phyloP scores from a whole-genome alignment of 1,140 invertebrate genomes.

The Zaprionus davidi region DNA sequence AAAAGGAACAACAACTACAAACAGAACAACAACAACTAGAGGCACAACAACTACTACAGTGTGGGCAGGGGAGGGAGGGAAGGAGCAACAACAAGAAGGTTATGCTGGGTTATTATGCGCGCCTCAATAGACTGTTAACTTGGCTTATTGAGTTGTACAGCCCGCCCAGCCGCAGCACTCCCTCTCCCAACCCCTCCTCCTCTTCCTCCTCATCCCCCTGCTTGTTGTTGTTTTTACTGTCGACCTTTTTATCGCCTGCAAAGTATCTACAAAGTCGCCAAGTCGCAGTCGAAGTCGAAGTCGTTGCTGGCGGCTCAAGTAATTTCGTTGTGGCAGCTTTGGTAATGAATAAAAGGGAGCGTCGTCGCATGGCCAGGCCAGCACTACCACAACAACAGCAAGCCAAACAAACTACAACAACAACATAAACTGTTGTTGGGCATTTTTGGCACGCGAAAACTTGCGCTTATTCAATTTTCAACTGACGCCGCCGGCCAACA shows the following conservation, averaged over 20 bases:
- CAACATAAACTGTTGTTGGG: constrained; percentile 2
- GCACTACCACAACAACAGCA: constrained; percentile 14
- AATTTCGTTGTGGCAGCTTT: constrained; percentile 70
- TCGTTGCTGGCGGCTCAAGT: constrained; percentile 49
- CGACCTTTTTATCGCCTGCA: constrained; percentile 75
- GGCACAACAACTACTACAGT: constrained; percentile 15
- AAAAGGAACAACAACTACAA: constrained; percentile 14
- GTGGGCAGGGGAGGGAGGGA: background rate
- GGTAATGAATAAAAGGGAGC: constrained; percentile 67
- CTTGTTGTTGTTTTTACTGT: constrained; percentile 36
- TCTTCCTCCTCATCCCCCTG: background rate
- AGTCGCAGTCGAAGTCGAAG: constrained; percentile 10
- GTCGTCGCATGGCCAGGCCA: constrained; percentile 19
- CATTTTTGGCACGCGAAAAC: constrained; percentile 79
- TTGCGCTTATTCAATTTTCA: constrained; percentile 81
- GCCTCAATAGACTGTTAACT: constrained; percentile 76
- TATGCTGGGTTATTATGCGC: constrained; percentile 42
- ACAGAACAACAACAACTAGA: constrained; percentile 21
- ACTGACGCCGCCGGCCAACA: constrained; percentile 61
- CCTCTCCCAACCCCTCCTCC: background rate
- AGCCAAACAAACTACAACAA: constrained; percentile 26
- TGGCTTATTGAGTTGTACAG: constrained; percentile 78
- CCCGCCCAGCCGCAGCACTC: background rate
- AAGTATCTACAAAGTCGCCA: constrained; percentile 76
- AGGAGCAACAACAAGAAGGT: background rate